Base-by-base conservation (phyloP, 2,113 vertebrate species). In the Panurus biarmicus region DNA sequence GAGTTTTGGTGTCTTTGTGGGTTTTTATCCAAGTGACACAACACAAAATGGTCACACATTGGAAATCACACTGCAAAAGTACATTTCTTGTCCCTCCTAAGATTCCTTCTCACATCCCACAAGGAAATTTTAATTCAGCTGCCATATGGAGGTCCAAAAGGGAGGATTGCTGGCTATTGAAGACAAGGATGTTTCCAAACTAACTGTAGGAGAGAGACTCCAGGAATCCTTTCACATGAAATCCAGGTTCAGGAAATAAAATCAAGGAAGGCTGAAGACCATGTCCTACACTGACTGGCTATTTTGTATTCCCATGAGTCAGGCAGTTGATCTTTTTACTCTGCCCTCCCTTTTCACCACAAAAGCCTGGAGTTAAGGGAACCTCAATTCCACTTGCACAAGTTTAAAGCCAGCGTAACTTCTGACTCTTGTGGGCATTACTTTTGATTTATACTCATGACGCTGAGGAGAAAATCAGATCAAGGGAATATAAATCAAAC, bases 391-490 rank as follows among this genome's bases (percentile, higher is more conserved):
- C 89, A 87, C 74, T 91, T 82, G 81, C 38, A 66, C 31, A 57
- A 91, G 75, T 93, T 75, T 88, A 77, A 86, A 90, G 69, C 29
- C 85, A 90, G 53, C 1, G 0, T 47, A 91, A 86, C 87, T 95
- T 64, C 85, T 93, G 78, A 85, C 56, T 90, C 85, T 67, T 66
- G 64, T 62, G 93, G 87, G 89, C 86, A 92, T 95, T 91, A 94
- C 90, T 96, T 97, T 88, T 95, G 93, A 96, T 95, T 95, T 96
- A 95, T 87, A 70, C 87, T 87, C 65, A 71, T 88, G 78, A 94
- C 2, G 45, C 72, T 0, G 1, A 48, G 60, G 60, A 90, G 94
- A 83, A 95, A 95, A 96, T 91, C 92, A 88, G 95, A 92, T 93
- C 94, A 77, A 93, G 92, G 65, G 75, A 80, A 19, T 86, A 96